A percentile compares a stretch with the other conserved stretches of the same genome.
Evolutionary conservation across 1,140 invertebrate genomes (phyloP).

Genomic region (Geopemphigus sp.): DNA sequence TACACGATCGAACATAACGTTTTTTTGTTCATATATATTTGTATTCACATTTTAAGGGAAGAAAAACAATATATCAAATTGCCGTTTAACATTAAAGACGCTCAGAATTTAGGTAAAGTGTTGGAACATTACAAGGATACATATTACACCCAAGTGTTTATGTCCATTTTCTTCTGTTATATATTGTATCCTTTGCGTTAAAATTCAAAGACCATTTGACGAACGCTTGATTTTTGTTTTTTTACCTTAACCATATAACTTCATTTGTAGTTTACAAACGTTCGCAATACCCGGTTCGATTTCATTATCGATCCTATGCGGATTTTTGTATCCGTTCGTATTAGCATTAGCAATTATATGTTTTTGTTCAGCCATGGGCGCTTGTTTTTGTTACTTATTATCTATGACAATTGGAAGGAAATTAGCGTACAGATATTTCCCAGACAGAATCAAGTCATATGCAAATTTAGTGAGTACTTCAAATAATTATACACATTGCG

Average conservation of each 20-base stretch:
- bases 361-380: slow-evolving; percentile 93
- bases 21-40: slow-evolving; percentile 34
- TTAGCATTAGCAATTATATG: slow-evolving; percentile 88
- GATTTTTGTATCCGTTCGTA: slow-evolving; percentile 93
- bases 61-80: slow-evolving; percentile 87
- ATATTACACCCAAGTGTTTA: slow-evolving; percentile 89
- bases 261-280: slow-evolving; percentile 81
- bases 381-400: slow-evolving; percentile 90
- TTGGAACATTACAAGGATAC: slow-evolving; percentile 90
- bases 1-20: not conserved
- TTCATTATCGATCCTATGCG: slow-evolving; percentile 94
- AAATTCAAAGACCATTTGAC: not conserved
- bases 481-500: not conserved
- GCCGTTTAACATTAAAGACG: slow-evolving; percentile 92
- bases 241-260: slow-evolving; percentile 55
- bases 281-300: slow-evolving; percentile 99
- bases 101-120: slow-evolving; percentile 88
- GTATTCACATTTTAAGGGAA: slow-evolving; percentile 67
- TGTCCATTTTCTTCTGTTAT: slow-evolving; percentile 86
- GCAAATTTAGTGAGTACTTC: slow-evolving; percentile 62
- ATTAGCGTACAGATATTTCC: slow-evolving; percentile 85
- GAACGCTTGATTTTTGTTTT: not conserved
- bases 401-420: slow-evolving; percentile 84
- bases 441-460: slow-evolving; percentile 82
- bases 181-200: slow-evolving; percentile 97